Evolutionary conservation across 2,113 vertebrate genomes (phyloP).

Genomic region (Strix aluco): DNA sequence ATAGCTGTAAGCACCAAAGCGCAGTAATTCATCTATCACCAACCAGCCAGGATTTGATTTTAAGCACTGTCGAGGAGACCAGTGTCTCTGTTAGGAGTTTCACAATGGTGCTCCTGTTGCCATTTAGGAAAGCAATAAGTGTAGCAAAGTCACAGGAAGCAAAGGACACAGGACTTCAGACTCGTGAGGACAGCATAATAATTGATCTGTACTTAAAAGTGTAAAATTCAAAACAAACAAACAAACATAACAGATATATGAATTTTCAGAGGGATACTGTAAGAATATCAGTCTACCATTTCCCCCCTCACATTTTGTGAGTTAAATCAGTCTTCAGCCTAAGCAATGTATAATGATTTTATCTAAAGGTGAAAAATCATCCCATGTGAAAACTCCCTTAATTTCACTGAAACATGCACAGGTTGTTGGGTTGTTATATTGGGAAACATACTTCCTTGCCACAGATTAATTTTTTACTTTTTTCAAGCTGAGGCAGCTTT

Average conservation of each 20-base stretch:
- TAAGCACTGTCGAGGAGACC: background rate
- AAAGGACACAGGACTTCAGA: background rate
- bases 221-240: background rate
- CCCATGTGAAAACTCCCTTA: background rate
- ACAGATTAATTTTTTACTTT: background rate
- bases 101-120: background rate
- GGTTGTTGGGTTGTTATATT: background rate
- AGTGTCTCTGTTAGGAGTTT: background rate
- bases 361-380: background rate
- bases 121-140: constrained; percentile 19
- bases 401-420: background rate
- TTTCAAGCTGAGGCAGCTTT: background rate
- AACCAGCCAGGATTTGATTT: background rate
- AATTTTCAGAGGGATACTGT: background rate
- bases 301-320: background rate
- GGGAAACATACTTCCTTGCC: background rate
- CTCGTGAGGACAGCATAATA: background rate
- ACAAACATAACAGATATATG: background rate
- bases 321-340: background rate
- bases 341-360: background rate
- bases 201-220: background rate
- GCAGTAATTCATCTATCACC: background rate
- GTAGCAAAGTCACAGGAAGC: background rate
- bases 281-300: background rate
- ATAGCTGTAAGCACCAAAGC: background rate